These are phyloP conservation scores for Hydropsyche tenuis DNA, from an alignment of 1,140 invertebrate species.

Conservation along the genomic window DNA sequence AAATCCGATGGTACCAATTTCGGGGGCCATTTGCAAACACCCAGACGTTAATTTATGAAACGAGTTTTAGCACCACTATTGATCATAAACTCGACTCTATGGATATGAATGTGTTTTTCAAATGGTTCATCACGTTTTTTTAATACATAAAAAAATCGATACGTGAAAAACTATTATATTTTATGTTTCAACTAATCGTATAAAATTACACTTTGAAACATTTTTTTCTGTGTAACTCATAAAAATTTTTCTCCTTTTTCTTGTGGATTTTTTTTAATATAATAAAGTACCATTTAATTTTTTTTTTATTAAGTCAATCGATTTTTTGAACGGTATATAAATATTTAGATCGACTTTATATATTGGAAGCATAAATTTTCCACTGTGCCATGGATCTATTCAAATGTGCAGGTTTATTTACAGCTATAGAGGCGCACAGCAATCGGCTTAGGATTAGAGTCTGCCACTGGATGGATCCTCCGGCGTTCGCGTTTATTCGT, in stretches of 20 bases:
- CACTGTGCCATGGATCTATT: conserved; percentile 37
- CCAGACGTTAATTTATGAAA: too few relatives aligned
- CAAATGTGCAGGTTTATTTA: conserved; percentile 50
- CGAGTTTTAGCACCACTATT: neutral
- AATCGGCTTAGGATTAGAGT: conserved; percentile 50
- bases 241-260: too few relatives aligned
- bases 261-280: too few relatives aligned
- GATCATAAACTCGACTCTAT: neutral
- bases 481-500: conserved; percentile 36
- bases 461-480: conserved; percentile 45
- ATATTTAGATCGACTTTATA: neutral
- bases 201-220: too few relatives aligned
- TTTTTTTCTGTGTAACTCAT: too few relatives aligned
- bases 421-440: conserved; percentile 46
- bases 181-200: too few relatives aligned
- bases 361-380: neutral
- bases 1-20: neutral
- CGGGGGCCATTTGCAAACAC: neutral
- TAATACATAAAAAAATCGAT: too few relatives aligned
- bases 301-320: too few relatives aligned
- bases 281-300: too few relatives aligned
- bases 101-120: neutral
- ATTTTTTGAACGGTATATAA: too few relatives aligned
- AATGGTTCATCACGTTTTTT: neutral
- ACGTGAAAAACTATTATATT: too few relatives aligned